Evolutionary conservation across 2,113 vertebrate species (phyloP).

Genomic region (Perccottus glenii): DNA sequence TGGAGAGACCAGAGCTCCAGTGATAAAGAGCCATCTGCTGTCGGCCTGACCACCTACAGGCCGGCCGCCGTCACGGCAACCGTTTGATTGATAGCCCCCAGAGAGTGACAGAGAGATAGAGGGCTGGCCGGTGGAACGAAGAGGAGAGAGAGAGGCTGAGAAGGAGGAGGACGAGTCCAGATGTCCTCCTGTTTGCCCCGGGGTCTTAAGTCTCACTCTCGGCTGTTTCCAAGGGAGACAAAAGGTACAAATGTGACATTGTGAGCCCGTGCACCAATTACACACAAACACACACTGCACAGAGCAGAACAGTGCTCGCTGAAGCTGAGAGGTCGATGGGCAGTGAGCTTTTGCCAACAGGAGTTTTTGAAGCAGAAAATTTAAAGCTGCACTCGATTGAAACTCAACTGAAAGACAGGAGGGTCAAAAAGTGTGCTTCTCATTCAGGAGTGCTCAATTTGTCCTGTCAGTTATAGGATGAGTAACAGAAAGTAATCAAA

Average conservation of each 20-base stretch:
- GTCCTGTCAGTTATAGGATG: too few species aligned
- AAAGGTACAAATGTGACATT: slow-evolving; percentile 72
- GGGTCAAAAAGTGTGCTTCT: too few species aligned
- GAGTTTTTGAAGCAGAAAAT: not conserved
- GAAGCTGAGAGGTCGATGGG: slow-evolving; percentile 1
- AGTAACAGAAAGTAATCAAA: too few species aligned
- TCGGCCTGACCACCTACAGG: slow-evolving; percentile 77
- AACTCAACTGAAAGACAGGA: too few species aligned
- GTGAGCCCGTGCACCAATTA: slow-evolving; percentile 63
- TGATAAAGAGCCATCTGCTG: slow-evolving; percentile 80
- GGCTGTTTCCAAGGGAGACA: slow-evolving; percentile 72
- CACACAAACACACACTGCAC: slow-evolving; percentile 8
- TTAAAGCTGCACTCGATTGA: not conserved
- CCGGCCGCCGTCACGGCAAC: slow-evolving; percentile 61
- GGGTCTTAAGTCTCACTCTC: slow-evolving; percentile 61
- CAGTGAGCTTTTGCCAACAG: not conserved
- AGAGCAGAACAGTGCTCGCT: not conserved
- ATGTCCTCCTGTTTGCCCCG: slow-evolving; percentile 69
- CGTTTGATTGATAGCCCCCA: slow-evolving; percentile 74
- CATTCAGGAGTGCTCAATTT: too few species aligned
- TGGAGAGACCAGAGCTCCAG: slow-evolving; percentile 70
- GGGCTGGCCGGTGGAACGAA: slow-evolving; percentile 11
- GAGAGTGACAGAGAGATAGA: slow-evolving; percentile 43
- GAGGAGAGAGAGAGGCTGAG: slow-evolving; percentile 14
- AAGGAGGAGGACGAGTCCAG: slow-evolving; percentile 39